Conservation (phyloP, 2,888 invertebrate genomes). For the Pelosia muscerda region DNA sequence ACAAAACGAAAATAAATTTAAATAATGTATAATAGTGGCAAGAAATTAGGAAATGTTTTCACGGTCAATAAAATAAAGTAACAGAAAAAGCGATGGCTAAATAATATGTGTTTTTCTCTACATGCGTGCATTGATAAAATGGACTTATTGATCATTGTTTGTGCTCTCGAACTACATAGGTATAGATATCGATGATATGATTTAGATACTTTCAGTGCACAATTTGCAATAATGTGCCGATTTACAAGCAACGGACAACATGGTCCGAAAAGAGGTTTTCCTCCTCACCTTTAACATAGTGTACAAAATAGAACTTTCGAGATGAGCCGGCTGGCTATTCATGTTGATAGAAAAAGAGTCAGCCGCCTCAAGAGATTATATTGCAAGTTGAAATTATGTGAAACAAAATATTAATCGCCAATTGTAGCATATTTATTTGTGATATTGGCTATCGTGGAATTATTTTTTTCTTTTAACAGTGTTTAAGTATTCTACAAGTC, state of each 20-base stretch:
- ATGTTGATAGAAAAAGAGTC: not conserved
- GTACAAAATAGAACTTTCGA: too few species aligned
- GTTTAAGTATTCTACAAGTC: too few species aligned
- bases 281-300: too few species aligned
- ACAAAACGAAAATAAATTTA: conserved; percentile 26
- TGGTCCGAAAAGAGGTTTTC: not conserved
- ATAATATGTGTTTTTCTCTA: not conserved
- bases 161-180: not conserved
- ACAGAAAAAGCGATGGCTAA: not conserved
- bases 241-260: not conserved
- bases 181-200: not conserved
- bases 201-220: not conserved
- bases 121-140: not conserved
- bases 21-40: conserved; percentile 14
- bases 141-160: not conserved
- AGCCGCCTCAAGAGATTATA: not conserved
- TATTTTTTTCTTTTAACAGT: too few species aligned
- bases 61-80: not conserved
- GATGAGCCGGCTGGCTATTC: not conserved
- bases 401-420: too few species aligned
- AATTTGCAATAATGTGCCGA: too few species aligned
- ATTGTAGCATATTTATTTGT: too few species aligned
- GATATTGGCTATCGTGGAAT: too few species aligned
- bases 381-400: too few species aligned
- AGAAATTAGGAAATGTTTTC: conserved; percentile 4